Conservation (phyloP, 2,113 vertebrate genomes). For the Muntiacus reevesi region DNA sequence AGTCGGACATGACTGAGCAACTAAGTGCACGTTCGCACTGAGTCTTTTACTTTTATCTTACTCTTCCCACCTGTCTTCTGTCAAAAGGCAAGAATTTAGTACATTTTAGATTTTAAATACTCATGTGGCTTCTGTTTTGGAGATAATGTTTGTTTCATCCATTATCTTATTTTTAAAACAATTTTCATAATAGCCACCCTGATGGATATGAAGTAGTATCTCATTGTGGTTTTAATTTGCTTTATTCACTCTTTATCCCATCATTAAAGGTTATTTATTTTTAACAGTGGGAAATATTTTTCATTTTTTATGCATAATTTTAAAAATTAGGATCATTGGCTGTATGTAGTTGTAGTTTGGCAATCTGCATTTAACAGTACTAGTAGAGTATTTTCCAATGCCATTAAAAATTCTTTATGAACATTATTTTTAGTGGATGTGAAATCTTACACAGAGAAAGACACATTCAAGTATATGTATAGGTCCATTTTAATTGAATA, state of each 20-base stretch:
- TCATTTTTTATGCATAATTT: background rate
- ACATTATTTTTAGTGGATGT: background rate
- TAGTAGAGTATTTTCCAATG: background rate
- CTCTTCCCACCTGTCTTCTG: background rate
- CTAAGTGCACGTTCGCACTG: background rate
- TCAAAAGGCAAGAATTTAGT: background rate
- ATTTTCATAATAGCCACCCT: background rate
- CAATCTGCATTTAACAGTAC: background rate
- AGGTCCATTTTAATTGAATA: background rate
- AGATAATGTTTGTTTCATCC: background rate
- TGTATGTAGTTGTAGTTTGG: background rate
- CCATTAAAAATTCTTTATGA: background rate
- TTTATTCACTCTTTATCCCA: conserved; percentile 15
- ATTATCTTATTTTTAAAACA: conserved; percentile 30
- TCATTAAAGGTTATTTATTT: conserved; percentile 4
- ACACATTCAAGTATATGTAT: background rate
- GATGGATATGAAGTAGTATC: background rate
- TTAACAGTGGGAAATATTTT: background rate
- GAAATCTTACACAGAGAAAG: background rate
- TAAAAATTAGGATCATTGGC: background rate
- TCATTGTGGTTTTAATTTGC: background rate
- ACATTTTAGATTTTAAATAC: background rate
- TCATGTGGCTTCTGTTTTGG: background rate
- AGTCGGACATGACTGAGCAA: fast-evolving
- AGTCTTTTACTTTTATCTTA: background rate